Conservation (phyloP, 2,888 invertebrate species). For the Sialis fuliginosa region DNA sequence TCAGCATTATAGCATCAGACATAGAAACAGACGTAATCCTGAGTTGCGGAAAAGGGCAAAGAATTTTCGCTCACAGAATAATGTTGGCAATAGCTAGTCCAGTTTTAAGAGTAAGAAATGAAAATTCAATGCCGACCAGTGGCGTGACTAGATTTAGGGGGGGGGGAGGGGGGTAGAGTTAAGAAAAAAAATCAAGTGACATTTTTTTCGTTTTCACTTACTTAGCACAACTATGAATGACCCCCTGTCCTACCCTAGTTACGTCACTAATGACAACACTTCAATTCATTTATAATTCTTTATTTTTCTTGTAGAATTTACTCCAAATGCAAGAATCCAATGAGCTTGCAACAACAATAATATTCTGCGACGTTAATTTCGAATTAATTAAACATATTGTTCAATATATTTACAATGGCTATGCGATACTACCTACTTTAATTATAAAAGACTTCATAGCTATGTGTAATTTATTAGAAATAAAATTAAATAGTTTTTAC, state of each 20-base stretch:
- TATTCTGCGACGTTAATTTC: slow-evolving; percentile 43
- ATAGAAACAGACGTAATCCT: slow-evolving; percentile 41
- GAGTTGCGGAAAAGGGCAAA: slow-evolving; percentile 41
- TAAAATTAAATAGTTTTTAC: slow-evolving; percentile 7
- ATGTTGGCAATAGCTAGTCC: slow-evolving; percentile 51
- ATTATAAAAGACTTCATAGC: slow-evolving; percentile 38
- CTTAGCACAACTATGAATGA: too few species aligned
- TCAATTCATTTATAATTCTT: too few species aligned
- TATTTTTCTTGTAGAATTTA: too few species aligned
- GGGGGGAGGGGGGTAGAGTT: too few species aligned
- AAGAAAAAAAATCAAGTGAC: too few species aligned
- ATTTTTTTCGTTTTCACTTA: too few species aligned
- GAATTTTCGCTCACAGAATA: slow-evolving; percentile 44
- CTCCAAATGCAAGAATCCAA: too few species aligned
- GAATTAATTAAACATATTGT: slow-evolving; percentile 43
- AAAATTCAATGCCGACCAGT: too few species aligned
- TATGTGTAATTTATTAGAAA: slow-evolving; percentile 27
- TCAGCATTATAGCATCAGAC: slow-evolving; percentile 32
- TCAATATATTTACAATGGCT: slow-evolving; percentile 51
- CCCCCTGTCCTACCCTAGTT: too few species aligned
- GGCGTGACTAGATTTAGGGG: too few species aligned
- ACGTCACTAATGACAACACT: too few species aligned
- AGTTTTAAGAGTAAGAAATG: slow-evolving; percentile 37
- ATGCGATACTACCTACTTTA: slow-evolving; percentile 37
- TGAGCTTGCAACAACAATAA: slow-evolving; percentile 18